Percentiles rank a stretch among this genome's conserved stretches.
Conservation (phyloP, 2,888 invertebrate species). For the Trichogramma dendrolimi region DNA sequence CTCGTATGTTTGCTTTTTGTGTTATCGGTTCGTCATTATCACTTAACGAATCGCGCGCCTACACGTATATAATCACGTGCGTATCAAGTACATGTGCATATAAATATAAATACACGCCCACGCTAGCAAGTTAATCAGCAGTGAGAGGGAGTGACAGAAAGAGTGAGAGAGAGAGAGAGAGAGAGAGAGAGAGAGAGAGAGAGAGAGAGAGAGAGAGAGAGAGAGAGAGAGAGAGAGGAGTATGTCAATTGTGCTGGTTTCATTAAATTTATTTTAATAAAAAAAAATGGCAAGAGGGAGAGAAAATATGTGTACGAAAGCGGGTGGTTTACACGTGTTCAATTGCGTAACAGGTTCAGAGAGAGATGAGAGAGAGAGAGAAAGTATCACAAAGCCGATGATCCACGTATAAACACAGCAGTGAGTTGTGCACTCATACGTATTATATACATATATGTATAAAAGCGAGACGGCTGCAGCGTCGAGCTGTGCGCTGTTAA, state of each 20-base stretch:
- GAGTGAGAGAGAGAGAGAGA: background rate
- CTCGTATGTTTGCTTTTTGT: slow-evolving; percentile 41
- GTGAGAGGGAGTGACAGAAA: background rate
- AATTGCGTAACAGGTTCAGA: slow-evolving; percentile 20
- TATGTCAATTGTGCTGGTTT: slow-evolving; percentile 21
- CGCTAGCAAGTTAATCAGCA: no score
- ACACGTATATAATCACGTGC: background rate
- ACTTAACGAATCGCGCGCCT: slow-evolving; percentile 43
- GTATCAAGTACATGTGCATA: background rate
- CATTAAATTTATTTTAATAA: slow-evolving; percentile 31
- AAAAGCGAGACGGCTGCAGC: no score
- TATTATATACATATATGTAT: no score
- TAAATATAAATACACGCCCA: no score
- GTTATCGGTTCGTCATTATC: slow-evolving; percentile 48
- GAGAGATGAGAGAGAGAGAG: no score
- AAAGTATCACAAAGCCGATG: slow-evolving; percentile 13
- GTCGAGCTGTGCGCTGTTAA: slow-evolving; percentile 10
- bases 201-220: background rate
- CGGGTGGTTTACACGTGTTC: slow-evolving; percentile 15
- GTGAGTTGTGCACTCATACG: no score
- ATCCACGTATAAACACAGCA: slow-evolving; percentile 2
- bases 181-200: slow-evolving; percentile 9
- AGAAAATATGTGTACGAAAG: background rate
- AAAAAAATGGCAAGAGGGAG: slow-evolving; percentile 11
- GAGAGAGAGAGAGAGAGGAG: slow-evolving; percentile 19